Conservation (phyloP, 2,113 vertebrate species). For the Tenebrosternarchus preto region DNA sequence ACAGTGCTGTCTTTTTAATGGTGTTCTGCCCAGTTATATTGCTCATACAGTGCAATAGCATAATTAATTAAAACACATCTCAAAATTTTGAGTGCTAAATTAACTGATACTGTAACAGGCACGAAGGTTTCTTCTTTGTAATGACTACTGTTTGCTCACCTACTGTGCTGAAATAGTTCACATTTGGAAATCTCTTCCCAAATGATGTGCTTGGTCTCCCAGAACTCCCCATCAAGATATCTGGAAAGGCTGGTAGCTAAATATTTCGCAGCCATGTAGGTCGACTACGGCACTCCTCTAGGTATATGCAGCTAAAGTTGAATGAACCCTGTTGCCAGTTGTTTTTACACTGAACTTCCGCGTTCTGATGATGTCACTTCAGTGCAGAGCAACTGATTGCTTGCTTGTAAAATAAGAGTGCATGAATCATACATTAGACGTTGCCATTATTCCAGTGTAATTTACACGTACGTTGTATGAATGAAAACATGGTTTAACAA, state of each 20-base stretch:
- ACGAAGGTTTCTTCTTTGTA: too few species aligned
- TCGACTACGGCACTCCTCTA: background rate
- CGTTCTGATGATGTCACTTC: constrained; percentile 42
- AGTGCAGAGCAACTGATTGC: background rate
- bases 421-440: background rate
- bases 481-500: too few species aligned
- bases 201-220: constrained; percentile 61
- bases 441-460: too few species aligned
- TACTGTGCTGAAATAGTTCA: constrained; percentile 66
- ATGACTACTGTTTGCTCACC: constrained; percentile 19
- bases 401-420: background rate
- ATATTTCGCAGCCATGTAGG: background rate
- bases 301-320: background rate
- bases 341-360: constrained; percentile 31
- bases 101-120: too few species aligned
- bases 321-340: background rate
- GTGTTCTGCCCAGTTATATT: too few species aligned
- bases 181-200: constrained; percentile 56
- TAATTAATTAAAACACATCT: too few species aligned
- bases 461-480: too few species aligned
- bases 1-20: too few species aligned
- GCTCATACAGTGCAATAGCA: too few species aligned
- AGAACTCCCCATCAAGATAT: constrained; percentile 66
- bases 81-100: too few species aligned
- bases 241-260: constrained; percentile 52